Base-by-base conservation (phyloP, 1,140 invertebrate genomes). In the Drosophila nigrodunni region DNA sequence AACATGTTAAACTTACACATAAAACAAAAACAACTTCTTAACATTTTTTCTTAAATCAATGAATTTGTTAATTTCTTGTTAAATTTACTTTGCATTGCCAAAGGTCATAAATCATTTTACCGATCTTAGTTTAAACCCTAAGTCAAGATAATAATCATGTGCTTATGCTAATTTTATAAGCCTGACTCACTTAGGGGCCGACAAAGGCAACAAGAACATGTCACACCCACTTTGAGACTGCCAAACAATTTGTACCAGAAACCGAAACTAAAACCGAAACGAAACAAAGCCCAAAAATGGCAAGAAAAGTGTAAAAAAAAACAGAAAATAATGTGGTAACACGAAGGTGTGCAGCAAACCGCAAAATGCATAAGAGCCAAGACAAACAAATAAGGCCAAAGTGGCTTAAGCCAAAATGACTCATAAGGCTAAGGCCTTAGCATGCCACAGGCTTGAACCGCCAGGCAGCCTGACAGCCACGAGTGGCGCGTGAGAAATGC, bases 91-190 rank as follows among this genome's bases (percentile, higher is more conserved):
- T 30, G 6, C 25, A 4, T 6, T 30, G 6, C 3, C 30, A 55
- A n/a, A 11, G 18, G 7, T 11, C n/a, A 21, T 61, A 49, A 57
- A 58, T 35, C 43, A 69, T 57, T 21, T 25, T 7, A 34, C 9
- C 25, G 21, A 41, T 60, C 8, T 34, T 7, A n/a, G 21, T 18
- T 21, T 13, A 43, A 39, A 3, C 41, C 8, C 49, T 34, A 44
- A 13, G 15, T 43, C 7, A 66, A 69, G 78, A 81, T 85, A 75
- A 62, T 47, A 75, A 85, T 85, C 82, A 59, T 55, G 65, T 55
- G 60, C 46, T 66, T 87, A 87, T 87, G 82, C 69, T 74, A 88
- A 87, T 87, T 77, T 62, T n/a, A 21, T 8, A 47, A 72, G 65
- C 44, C 55, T 82, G 80, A 88, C 61, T 82, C 77, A 82, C 61